These are phyloP conservation scores for Aphelenchoides bicaudatus DNA, from an alignment of 2,888 invertebrate genomes.

Conservation along the genomic window DNA sequence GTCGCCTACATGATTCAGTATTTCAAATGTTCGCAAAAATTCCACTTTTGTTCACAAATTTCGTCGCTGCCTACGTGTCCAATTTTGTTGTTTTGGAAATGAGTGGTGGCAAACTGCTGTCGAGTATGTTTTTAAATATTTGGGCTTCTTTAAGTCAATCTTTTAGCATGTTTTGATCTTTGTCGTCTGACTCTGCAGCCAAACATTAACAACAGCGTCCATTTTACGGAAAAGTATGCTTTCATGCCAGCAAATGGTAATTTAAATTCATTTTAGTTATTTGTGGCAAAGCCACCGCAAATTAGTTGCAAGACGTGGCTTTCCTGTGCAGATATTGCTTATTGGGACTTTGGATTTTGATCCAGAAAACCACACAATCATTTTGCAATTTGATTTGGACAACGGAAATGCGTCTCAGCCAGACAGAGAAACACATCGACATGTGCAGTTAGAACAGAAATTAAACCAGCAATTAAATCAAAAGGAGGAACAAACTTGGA, in stretches of 20 bases:
- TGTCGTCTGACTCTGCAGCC: conserved; percentile 10
- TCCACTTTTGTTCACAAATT: no score
- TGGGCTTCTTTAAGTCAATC: not conserved
- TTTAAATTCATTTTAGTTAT: not conserved
- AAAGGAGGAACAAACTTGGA: not conserved
- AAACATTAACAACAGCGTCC: not conserved
- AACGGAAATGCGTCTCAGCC: not conserved
- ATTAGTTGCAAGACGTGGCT: conserved; percentile 21
- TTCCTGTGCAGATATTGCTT: conserved; percentile 13
- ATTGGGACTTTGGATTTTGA: conserved; percentile 4
- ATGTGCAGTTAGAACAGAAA: not conserved
- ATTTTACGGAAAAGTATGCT: conserved; percentile 19
- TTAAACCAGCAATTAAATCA: no score
- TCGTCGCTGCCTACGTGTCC: no score
- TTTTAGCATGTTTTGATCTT: conserved; percentile 19
- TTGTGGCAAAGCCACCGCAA: conserved; percentile 20
- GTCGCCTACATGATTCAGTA: no score
- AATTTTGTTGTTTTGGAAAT: no score
- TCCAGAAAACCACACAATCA: not conserved
- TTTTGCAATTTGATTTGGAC: conserved; percentile 16
- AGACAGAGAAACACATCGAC: conserved; percentile 2
- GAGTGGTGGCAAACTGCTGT: no score
- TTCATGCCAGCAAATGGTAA: not conserved
- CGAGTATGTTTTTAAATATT: no score
- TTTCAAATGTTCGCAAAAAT: no score